Evolutionary conservation across 2,113 vertebrate species (phyloP).

Genomic region (Limnothrissa miodon): DNA sequence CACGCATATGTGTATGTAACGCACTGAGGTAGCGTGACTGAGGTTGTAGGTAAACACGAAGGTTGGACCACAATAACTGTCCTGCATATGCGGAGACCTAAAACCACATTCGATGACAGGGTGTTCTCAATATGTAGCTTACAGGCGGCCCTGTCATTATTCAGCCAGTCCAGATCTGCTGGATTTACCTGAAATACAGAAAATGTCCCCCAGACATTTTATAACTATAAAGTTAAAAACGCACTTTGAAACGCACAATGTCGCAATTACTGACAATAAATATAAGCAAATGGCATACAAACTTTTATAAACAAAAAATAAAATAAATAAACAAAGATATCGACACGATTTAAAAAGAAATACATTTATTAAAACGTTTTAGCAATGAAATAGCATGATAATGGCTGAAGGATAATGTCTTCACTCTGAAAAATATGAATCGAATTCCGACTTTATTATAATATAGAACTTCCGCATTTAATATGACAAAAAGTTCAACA

Average conservation of each 20-base stretch:
- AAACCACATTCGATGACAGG: constrained; percentile 79
- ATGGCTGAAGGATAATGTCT: too few species aligned
- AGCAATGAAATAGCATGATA: too few species aligned
- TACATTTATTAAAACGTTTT: too few species aligned
- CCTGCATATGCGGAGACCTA: constrained; percentile 83
- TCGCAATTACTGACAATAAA: too few species aligned
- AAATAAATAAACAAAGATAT: too few species aligned
- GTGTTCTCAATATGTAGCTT: constrained; percentile 83
- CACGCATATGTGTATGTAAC: neutral
- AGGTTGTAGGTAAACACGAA: neutral
- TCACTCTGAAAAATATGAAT: too few species aligned
- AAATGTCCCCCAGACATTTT: neutral
- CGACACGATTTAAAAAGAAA: too few species aligned
- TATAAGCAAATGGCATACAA: too few species aligned
- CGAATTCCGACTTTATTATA: too few species aligned
- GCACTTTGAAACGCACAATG: too few species aligned
- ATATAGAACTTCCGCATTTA: too few species aligned
- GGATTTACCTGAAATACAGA: constrained; percentile 61
- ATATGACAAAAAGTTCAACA: constrained; percentile 48
- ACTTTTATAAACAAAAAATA: too few species aligned
- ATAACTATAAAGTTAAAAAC: neutral
- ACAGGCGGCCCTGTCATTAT: constrained; percentile 63
- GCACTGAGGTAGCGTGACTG: neutral
- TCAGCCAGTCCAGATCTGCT: constrained; percentile 62
- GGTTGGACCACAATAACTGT: constrained; percentile 81